A percentile compares a stretch with the other conserved stretches of the same genome.
These are phyloP conservation scores for Cephalopachus bancanus DNA, from an alignment of 2,797 vertebrate species.

Conservation along the genomic window DNA sequence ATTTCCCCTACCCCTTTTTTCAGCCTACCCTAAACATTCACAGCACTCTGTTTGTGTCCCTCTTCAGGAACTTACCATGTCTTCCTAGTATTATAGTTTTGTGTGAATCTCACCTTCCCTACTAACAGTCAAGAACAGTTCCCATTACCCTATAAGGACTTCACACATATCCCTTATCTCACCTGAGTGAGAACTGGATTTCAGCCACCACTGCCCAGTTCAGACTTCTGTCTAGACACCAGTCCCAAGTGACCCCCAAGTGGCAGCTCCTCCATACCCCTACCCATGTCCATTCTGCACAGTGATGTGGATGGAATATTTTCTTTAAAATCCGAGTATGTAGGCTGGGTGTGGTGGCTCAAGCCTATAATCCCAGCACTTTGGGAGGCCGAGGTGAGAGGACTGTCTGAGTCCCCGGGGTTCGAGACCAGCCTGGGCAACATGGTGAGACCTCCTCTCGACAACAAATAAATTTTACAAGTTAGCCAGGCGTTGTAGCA, in stretches of 20 bases:
- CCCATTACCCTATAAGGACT: background rate
- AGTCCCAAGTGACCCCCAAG: background rate
- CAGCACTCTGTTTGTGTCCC: background rate
- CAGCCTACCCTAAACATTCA: background rate
- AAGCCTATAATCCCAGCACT: background rate
- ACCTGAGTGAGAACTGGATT: constrained; percentile 24
- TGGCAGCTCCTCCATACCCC: background rate
- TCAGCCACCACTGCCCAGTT: background rate
- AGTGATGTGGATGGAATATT: background rate
- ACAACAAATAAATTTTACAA: background rate
- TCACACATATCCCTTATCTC: constrained; percentile 14
- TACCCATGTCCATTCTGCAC: background rate
- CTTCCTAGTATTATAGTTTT: background rate
- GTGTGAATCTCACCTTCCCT: background rate
- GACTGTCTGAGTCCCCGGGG: background rate
- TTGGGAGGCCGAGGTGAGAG: background rate
- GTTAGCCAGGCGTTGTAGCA: background rate
- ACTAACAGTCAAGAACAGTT: background rate
- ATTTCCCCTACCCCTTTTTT: background rate
- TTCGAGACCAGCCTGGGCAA: background rate
- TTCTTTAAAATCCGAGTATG: background rate
- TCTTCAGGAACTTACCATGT: background rate
- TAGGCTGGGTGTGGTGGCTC: background rate
- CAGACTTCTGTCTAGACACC: constrained; percentile 21
- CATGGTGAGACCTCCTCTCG: background rate